Percentiles rank a stretch among this genome's conserved stretches.
phyloP scores from a whole-genome alignment of 2,888 invertebrate species.

The Empis stercorea region DNA sequence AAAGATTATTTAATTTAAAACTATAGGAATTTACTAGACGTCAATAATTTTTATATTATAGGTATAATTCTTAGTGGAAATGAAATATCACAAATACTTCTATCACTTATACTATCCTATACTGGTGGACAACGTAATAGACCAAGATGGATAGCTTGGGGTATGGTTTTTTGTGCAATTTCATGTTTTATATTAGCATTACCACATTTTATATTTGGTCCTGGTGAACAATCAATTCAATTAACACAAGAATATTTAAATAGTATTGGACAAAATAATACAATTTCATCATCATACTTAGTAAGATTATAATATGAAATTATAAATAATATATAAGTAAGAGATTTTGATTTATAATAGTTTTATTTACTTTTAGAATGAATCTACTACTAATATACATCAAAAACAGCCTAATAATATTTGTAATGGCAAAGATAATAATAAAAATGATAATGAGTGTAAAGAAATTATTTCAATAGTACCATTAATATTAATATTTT shows the following conservation, averaged over 20 bases:
- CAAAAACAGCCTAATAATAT: slow-evolving; percentile 13
- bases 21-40: no score
- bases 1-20: no score
- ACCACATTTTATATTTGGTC: slow-evolving; percentile 50
- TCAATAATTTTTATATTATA: no score
- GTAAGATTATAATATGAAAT: no score
- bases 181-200: slow-evolving; percentile 47
- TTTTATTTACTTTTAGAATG: slow-evolving; percentile 3
- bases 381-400: slow-evolving; percentile 13
- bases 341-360: no score
- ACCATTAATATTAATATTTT: slow-evolving; percentile 46
- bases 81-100: slow-evolving; percentile 53
- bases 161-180: slow-evolving; percentile 45
- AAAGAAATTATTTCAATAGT: slow-evolving; percentile 37
- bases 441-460: slow-evolving; percentile 31
- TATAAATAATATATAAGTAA: no score
- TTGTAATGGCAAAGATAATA: background rate
- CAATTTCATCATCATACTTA: no score
- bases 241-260: slow-evolving; percentile 33
- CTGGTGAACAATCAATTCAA: slow-evolving; percentile 38
- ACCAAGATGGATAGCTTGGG: slow-evolving; percentile 52
- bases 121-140: slow-evolving; percentile 53
- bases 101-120: slow-evolving; percentile 48
- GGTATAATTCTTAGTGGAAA: slow-evolving; percentile 54
- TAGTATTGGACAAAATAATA: slow-evolving; percentile 4